A percentile compares a stretch with the other conserved stretches of the same genome.
Conservation (phyloP, 2,113 vertebrate species). For the Pandion haliaetus region DNA sequence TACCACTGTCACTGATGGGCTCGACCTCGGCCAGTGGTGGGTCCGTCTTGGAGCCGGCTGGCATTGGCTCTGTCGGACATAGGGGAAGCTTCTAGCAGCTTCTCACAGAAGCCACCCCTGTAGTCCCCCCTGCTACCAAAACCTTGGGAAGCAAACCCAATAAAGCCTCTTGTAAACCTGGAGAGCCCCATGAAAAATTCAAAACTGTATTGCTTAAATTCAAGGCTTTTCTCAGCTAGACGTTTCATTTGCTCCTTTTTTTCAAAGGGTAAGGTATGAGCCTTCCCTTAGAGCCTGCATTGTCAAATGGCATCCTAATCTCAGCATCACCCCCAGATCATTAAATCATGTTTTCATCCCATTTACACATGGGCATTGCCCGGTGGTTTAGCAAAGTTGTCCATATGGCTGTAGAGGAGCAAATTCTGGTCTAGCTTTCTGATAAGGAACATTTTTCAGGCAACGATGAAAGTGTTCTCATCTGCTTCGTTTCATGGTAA, state of each 20-base stretch:
- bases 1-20: too few species aligned
- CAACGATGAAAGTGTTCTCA: background rate
- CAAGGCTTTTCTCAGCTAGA: background rate
- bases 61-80: fast-evolving
- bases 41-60: too few species aligned
- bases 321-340: background rate
- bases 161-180: background rate
- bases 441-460: background rate
- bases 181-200: background rate
- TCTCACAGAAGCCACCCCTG: too few species aligned
- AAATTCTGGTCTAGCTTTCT: background rate
- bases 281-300: background rate
- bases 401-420: background rate
- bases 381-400: background rate
- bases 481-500: background rate
- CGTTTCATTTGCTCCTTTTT: background rate
- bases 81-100: too few species aligned
- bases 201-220: background rate
- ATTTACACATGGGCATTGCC: background rate
- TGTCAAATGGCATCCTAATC: background rate
- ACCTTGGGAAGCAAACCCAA: too few species aligned
- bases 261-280: background rate
- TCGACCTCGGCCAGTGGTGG: too few species aligned
- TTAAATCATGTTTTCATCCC: background rate
- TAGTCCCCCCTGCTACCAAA: too few species aligned